Evolutionary conservation across 1,140 invertebrate species (phyloP).

Genomic region (Pseudomyrmex dendroicus): DNA sequence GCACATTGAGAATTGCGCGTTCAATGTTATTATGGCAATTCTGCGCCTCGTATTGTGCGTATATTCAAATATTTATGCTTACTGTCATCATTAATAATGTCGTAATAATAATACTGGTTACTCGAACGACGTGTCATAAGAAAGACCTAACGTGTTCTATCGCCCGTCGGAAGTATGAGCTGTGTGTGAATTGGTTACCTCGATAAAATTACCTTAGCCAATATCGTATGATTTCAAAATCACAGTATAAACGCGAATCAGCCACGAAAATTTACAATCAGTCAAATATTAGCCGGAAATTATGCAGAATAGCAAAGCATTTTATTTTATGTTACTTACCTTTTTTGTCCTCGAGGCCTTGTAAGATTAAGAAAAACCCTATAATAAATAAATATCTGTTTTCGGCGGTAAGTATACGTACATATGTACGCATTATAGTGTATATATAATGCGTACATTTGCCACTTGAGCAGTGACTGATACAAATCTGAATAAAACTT

Average conservation of each 20-base stretch:
- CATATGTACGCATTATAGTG: background rate
- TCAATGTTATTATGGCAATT: conserved; percentile 27
- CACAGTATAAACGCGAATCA: conserved; percentile 7
- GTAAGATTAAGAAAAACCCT: conserved; percentile 7
- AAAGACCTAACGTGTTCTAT: conserved; percentile 6
- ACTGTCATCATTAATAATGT: conserved; percentile 22
- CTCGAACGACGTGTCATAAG: conserved; percentile 22
- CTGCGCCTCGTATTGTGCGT: conserved; percentile 12
- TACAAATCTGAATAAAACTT: conserved; percentile 24
- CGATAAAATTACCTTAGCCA: conserved; percentile 19
- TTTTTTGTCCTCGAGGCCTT: conserved; percentile 27
- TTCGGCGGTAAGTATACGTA: conserved; percentile 7
- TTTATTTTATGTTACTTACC: conserved; percentile 28
- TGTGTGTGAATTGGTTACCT: conserved; percentile 16
- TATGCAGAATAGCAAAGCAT: background rate
- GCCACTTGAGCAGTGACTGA: background rate
- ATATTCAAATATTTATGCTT: background rate
- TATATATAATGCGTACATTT: background rate
- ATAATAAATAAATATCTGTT: background rate
- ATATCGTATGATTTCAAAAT: background rate
- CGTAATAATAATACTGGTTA: conserved; percentile 48
- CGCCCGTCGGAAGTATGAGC: conserved; percentile 10
- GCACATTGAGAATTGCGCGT: conserved; percentile 42
- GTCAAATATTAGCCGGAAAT: conserved; percentile 6
- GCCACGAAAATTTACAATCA: background rate